Evolutionary conservation across 2,113 vertebrate genomes (phyloP).

Genomic region (Aix galericulata): DNA sequence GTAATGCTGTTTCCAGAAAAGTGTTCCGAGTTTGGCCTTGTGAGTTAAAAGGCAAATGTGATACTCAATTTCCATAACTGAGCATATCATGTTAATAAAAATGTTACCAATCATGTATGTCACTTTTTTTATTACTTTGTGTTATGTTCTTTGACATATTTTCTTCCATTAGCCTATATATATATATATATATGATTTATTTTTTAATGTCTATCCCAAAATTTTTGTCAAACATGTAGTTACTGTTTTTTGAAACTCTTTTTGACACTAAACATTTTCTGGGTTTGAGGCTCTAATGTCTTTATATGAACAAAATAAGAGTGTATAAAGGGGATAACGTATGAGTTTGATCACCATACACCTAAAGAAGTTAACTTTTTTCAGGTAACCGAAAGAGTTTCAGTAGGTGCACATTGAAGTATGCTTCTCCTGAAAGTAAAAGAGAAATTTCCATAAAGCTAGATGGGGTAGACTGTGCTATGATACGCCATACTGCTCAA

Average conservation of each 20-base stretch:
- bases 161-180: not conserved
- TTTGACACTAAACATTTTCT: not conserved
- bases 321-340: not conserved
- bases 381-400: not conserved
- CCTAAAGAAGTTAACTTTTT: not conserved
- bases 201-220: not conserved
- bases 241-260: not conserved
- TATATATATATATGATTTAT: not conserved
- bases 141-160: not conserved
- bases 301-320: not conserved
- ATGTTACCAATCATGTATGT: not conserved
- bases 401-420: not conserved
- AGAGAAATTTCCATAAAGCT: not conserved
- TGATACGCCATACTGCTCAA: not conserved
- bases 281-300: not conserved
- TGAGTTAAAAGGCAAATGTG: not conserved
- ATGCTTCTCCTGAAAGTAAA: not conserved
- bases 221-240: not conserved
- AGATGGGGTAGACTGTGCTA: not conserved
- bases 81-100: not conserved
- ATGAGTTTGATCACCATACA: not conserved
- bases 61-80: not conserved
- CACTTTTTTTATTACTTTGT: not conserved
- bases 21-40: not conserved
- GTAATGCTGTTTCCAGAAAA: not conserved